Evolutionary conservation across 2,113 vertebrate genomes (phyloP).

Genomic region (Edolisoma coerulescens): DNA sequence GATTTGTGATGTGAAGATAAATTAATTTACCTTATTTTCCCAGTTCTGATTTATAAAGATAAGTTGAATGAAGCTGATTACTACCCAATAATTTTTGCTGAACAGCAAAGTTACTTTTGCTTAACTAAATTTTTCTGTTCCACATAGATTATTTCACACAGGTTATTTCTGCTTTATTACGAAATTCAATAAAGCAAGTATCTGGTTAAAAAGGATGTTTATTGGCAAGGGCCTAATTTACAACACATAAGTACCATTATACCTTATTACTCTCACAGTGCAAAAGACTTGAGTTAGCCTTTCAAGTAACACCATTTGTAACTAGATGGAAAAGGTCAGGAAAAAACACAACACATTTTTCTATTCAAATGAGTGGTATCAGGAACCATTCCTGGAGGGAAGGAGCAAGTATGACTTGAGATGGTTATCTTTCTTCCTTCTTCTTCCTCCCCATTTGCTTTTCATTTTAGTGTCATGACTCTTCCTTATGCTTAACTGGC

Average conservation of each 20-base stretch:
- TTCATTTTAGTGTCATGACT: background rate
- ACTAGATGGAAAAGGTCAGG: constrained; percentile 50
- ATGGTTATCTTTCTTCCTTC: background rate
- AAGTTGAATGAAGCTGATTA: constrained; percentile 44
- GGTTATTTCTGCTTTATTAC: constrained; percentile 68
- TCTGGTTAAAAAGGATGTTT: constrained; percentile 65
- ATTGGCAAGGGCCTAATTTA: constrained; percentile 60
- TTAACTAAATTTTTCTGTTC: constrained; percentile 64
- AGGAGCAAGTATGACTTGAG: background rate
- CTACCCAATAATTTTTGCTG: constrained; percentile 46
- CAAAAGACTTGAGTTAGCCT: constrained; percentile 70
- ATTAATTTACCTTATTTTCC: background rate
- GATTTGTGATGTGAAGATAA: background rate
- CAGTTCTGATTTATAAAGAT: constrained; percentile 44
- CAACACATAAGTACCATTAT: constrained; percentile 68
- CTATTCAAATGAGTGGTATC: constrained; percentile 52
- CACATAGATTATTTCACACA: constrained; percentile 29
- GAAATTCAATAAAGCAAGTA: constrained; percentile 65
- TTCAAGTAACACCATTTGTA: constrained; percentile 70
- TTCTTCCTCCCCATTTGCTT: background rate
- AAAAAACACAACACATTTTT: constrained; percentile 64
- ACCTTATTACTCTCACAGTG: constrained; percentile 67
- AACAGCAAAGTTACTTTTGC: constrained; percentile 46
- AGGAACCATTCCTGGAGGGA: constrained; percentile 24
- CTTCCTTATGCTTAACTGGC: background rate